These are phyloP conservation scores for Columba guinea DNA, from an alignment of 2,797 vertebrate species.

Conservation along the genomic window DNA sequence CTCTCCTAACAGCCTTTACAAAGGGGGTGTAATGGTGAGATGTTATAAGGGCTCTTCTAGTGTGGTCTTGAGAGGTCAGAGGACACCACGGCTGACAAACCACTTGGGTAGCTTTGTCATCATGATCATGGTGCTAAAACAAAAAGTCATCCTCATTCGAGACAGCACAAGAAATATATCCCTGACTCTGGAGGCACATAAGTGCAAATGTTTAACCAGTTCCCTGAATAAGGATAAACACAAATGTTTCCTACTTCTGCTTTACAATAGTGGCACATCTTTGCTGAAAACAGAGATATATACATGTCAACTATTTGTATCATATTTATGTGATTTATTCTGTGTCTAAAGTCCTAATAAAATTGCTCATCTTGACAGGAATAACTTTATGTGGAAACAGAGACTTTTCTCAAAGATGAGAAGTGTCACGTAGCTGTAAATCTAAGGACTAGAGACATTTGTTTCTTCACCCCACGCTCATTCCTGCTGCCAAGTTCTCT, in stretches of 20 bases:
- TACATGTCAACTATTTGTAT: not conserved
- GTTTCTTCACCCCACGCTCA: not conserved
- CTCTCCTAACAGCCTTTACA: not conserved
- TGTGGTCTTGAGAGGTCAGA: not conserved
- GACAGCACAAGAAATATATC: not conserved
- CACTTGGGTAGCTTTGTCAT: not conserved
- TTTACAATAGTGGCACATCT: not conserved
- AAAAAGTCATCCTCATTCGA: not conserved
- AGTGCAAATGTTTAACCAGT: not conserved
- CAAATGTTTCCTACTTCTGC: not conserved
- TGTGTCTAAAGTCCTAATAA: constrained; percentile 10
- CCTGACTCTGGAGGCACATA: not conserved
- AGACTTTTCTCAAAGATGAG: constrained; percentile 7
- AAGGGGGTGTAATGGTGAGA: not conserved
- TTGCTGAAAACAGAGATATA: not conserved
- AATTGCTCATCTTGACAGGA: not conserved
- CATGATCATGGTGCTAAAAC: not conserved
- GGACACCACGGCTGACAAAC: not conserved
- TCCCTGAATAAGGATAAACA: constrained; percentile 1
- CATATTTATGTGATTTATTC: constrained; percentile 21
- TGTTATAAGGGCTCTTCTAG: not conserved
- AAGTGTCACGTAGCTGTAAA: not conserved
- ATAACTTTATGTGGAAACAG: not conserved
- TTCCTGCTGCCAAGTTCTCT: constrained; percentile 1
- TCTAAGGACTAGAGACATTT: not conserved